Percentiles rank a stretch among this genome's conserved stretches.
phyloP scores from a whole-genome alignment of 2,888 invertebrate genomes.

The Hypomecis atomaria region DNA sequence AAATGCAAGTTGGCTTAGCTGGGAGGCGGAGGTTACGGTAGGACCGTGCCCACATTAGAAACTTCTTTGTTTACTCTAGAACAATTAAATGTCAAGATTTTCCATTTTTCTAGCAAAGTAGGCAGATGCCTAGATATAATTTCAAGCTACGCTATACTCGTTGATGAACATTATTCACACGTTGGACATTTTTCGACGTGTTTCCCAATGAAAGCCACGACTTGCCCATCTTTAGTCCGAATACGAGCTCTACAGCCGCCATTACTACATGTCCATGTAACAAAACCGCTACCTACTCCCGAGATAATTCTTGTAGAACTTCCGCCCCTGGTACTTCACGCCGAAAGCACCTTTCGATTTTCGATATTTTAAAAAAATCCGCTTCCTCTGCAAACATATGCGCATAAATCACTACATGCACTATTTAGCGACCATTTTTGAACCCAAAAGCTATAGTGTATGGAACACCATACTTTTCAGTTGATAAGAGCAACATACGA shows the following conservation, averaged over 20 bases:
- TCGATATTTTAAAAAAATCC: slow-evolving; percentile 19
- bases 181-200: slow-evolving; percentile 7
- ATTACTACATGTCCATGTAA: slow-evolving; percentile 43
- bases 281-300: slow-evolving; percentile 29
- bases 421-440: not conserved
- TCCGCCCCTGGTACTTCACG: slow-evolving; percentile 12
- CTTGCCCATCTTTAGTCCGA: slow-evolving; percentile 5
- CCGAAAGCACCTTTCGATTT: slow-evolving; percentile 9
- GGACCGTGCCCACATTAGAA: too few species aligned
- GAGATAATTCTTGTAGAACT: slow-evolving; percentile 29
- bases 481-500: too few species aligned
- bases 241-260: slow-evolving; percentile 9
- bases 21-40: too few species aligned
- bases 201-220: slow-evolving; percentile 11
- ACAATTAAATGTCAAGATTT: too few species aligned
- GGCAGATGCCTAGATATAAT: too few species aligned
- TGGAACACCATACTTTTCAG: not conserved
- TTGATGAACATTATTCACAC: slow-evolving; percentile 21
- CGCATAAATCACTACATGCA: not conserved
- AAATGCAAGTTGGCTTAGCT: too few species aligned
- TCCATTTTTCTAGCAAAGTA: too few species aligned
- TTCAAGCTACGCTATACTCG: too few species aligned
- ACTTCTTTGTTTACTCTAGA: too few species aligned
- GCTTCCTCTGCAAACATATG: slow-evolving; percentile 11
- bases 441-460: not conserved